phyloP scores from a whole-genome alignment of 2,888 invertebrate species.

The Agrochola circellaris region DNA sequence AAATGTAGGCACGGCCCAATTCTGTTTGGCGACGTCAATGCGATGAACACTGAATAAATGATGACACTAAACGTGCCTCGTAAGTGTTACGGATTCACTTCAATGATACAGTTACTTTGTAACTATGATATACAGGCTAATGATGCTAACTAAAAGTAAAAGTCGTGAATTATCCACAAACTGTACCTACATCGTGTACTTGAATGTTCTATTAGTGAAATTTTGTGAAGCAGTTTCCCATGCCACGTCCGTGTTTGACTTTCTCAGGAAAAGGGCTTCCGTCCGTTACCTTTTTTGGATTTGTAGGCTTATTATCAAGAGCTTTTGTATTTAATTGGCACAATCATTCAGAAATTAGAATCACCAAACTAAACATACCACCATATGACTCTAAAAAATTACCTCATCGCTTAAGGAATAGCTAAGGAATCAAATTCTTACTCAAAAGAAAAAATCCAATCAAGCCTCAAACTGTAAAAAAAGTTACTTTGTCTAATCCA shows the following conservation, averaged over 20 bases:
- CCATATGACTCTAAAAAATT: conserved; percentile 30
- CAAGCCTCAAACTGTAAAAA: conserved; percentile 49
- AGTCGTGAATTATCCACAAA: conserved; percentile 45
- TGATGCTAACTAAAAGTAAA: conserved; percentile 56
- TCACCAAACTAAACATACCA: conserved; percentile 7
- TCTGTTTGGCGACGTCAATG: conserved; percentile 65
- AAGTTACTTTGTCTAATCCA: conserved; percentile 57
- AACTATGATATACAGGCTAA: conserved; percentile 27
- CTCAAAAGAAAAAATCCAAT: conserved; percentile 52
- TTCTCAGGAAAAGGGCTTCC: conserved; percentile 53
- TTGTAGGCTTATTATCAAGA: neutral
- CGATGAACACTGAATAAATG: conserved; percentile 67
- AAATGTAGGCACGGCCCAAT: conserved; percentile 68
- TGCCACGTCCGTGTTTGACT: conserved; percentile 44
- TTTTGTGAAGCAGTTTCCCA: conserved; percentile 57
- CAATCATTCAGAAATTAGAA: conserved; percentile 7
- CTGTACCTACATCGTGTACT: conserved; percentile 12
- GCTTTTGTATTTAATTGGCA: conserved; percentile 12
- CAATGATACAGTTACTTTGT: conserved; percentile 48
- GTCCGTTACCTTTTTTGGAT: conserved; percentile 23
- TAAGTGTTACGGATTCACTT: conserved; percentile 51
- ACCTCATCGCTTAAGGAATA: conserved; percentile 34
- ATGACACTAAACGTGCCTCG: conserved; percentile 61
- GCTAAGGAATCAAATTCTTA: conserved; percentile 29
- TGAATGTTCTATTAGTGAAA: conserved; percentile 45